phyloP scores from a whole-genome alignment of 1,140 invertebrate genomes.

The Philotrypesis tridentata region DNA sequence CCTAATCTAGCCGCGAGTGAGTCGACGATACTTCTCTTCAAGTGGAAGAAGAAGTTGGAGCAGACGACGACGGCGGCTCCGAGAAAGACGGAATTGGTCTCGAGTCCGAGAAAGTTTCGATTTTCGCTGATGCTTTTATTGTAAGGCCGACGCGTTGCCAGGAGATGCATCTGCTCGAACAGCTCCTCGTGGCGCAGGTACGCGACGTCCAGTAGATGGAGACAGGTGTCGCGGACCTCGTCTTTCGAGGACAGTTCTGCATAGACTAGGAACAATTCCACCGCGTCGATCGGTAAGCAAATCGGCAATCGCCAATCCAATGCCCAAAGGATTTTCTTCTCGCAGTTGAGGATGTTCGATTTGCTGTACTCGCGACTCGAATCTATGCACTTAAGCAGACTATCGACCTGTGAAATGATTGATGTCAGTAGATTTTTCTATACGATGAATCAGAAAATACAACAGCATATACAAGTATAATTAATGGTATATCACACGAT shows the following conservation, averaged over 20 bases:
- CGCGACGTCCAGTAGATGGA: constrained; percentile 30
- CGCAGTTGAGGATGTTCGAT: constrained; percentile 9
- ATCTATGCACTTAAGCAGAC: constrained; percentile 28
- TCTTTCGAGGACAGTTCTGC: not conserved
- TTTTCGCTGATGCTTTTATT: constrained; percentile 10
- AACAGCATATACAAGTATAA: no score
- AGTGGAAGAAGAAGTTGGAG: constrained; percentile 51
- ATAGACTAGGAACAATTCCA: constrained; percentile 35
- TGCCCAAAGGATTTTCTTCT: constrained; percentile 10
- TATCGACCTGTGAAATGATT: constrained; percentile 5
- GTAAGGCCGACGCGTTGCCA: constrained; percentile 41
- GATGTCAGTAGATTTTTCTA: no score
- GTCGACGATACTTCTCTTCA: constrained; percentile 28
- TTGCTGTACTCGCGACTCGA: not conserved
- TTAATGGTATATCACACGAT: no score
- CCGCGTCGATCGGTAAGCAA: constrained; percentile 10
- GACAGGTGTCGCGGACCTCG: not conserved
- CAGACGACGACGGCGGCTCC: constrained; percentile 57
- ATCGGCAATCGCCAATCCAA: constrained; percentile 17
- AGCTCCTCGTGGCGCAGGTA: constrained; percentile 57
- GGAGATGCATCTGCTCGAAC: constrained; percentile 50
- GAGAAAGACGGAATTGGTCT: constrained; percentile 55
- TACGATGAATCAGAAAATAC: no score
- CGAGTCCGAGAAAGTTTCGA: constrained; percentile 46
- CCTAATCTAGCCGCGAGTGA: constrained; percentile 6